These are phyloP conservation scores for Diarsia brunnea DNA, from an alignment of 2,888 invertebrate species.

Conservation along the genomic window DNA sequence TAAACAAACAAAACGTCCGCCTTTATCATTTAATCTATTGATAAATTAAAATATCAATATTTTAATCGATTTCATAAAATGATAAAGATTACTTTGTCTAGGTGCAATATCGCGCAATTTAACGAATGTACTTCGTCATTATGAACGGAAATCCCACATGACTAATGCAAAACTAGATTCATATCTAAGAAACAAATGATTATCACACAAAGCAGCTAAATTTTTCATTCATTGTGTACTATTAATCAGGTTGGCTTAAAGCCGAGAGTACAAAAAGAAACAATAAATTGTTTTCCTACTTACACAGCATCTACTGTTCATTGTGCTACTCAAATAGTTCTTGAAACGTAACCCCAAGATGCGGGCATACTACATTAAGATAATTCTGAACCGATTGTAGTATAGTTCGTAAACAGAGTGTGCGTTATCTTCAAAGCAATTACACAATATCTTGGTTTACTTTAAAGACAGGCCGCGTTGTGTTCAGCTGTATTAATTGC, in stretches of 20 bases:
- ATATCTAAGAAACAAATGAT: conserved; percentile 29
- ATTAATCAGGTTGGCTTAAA: conserved; percentile 20
- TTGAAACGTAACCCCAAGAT: conserved; percentile 40
- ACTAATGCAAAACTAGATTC: conserved; percentile 33
- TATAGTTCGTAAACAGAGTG: conserved; percentile 34
- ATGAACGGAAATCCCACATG: conserved; percentile 29
- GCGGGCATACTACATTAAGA: conserved; percentile 43
- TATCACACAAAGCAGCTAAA: conserved; percentile 18
- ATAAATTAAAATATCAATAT: no score
- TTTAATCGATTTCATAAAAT: not conserved
- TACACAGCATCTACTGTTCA: conserved; percentile 27
- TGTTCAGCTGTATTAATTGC: conserved; percentile 36
- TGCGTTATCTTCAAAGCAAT: conserved; percentile 54
- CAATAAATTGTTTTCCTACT: conserved; percentile 22
- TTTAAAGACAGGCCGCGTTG: conserved; percentile 47
- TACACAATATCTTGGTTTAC: conserved; percentile 48
- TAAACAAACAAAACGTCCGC: not conserved
- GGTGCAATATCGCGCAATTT: conserved; percentile 4
- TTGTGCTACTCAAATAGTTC: conserved; percentile 35
- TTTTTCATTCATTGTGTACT: conserved; percentile 40
- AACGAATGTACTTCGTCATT: conserved; percentile 11
- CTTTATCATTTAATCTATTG: conserved; percentile 5
- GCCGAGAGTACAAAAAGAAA: conserved; percentile 32
- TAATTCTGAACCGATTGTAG: conserved; percentile 38
- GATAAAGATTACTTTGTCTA: not conserved